phyloP scores from a whole-genome alignment of 23 tunicate genomes.

The Phallusia fumigata region DNA sequence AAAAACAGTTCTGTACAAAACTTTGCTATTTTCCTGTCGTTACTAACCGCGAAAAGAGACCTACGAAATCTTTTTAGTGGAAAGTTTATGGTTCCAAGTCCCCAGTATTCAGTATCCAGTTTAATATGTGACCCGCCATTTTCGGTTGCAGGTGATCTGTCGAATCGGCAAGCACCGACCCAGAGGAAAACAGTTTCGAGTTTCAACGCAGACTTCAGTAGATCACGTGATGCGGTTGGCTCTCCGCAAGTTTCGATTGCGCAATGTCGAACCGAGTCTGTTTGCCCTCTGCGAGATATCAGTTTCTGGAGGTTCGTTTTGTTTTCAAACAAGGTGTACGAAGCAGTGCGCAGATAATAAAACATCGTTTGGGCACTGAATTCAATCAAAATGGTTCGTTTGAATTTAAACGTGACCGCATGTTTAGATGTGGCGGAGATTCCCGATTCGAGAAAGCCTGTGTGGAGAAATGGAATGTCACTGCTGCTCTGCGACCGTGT shows the following conservation, averaged over 20 bases:
- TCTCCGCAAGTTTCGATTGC: conserved; percentile 51
- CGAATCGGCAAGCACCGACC: conserved; percentile 43
- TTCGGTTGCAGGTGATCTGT: conserved; percentile 30
- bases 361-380: not conserved
- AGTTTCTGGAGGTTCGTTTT: conserved; percentile 14
- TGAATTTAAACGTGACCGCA: not conserved
- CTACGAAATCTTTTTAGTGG: no score
- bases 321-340: not conserved
- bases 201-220: conserved; percentile 38
- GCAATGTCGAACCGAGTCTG: conserved; percentile 46
- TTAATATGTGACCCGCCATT: not conserved
- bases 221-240: conserved; percentile 49
- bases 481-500: conserved; percentile 34
- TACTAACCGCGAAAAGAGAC: no score
- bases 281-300: conserved; percentile 50
- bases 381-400: not conserved
- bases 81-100: no score
- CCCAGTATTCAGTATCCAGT: no score
- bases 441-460: conserved; percentile 1
- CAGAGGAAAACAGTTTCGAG: conserved; percentile 43
- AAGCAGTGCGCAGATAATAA: not conserved
- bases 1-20: not conserved
- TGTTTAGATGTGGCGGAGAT: conserved; percentile 21
- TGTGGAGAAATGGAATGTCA: conserved; percentile 26
- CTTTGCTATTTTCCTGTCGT: no score